Base-by-base conservation (phyloP, 2,113 vertebrate genomes). In the Marcusenius ussheri region DNA sequence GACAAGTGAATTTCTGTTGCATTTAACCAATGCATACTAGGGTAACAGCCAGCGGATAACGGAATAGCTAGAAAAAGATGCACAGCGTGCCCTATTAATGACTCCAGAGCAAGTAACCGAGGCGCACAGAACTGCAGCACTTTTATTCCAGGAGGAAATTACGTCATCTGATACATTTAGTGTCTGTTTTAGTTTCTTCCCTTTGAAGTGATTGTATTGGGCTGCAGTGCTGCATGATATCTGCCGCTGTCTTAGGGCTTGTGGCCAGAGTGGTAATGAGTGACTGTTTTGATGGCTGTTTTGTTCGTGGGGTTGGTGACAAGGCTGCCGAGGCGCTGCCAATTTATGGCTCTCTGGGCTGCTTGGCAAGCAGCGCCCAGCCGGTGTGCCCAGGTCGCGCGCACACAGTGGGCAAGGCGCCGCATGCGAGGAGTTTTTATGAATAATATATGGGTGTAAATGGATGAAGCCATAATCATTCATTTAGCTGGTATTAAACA, bases 371-470 rank as follows among this genome's bases (percentile, higher is more conserved):
- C 91, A 89, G 70, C 87, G 91, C 91, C 91, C 93, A 91, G 92
- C 93, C 93, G 94, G 92, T 92, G 89, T 89, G 89, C 92, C 85
- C 90, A 47, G 92, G 90, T 85, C 92, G 91, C 89, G 89, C 86
- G 70, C 92, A 88, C 83, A 90, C 88, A 90, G 89, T 70, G 62
- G 83, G 90, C 92, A 89, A 89, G 77, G 91, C 91, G 90, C 91
- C 93, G 91, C 93, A 93, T 92, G 93, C 31, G 89, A 92, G 91
- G 89, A 92, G 90, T 84, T 92, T 90, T 83, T 92, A 91, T 94
- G 92, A 95, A 94, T 95, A 94, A 93, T 94, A 94, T 91, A 93
- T 94, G 92, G 91, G 91, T 94, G 92, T 93, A 93, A 94, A 95
- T 95, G 93, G 91, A 94, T 93, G 90, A 93, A 92, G 94, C 93